phyloP scores from a whole-genome alignment of 2,888 invertebrate genomes.

The Saturnia japonica region DNA sequence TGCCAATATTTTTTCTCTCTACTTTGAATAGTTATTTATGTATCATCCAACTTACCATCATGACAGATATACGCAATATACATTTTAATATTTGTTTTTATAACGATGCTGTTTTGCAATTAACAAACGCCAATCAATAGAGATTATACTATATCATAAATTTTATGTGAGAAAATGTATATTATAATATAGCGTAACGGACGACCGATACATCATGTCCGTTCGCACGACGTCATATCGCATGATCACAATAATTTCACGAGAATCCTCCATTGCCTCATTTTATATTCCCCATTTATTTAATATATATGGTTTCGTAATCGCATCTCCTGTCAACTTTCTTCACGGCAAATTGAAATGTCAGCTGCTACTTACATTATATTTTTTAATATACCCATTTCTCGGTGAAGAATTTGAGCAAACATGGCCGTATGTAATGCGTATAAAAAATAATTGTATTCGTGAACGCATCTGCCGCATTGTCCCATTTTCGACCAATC shows the following conservation, averaged over 20 bases:
- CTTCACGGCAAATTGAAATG: conserved; percentile 63
- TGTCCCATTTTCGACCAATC: conserved; percentile 77
- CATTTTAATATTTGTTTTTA: too few species aligned
- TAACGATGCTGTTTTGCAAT: too few species aligned
- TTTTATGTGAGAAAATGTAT: conserved; percentile 13
- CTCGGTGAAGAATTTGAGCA: conserved; percentile 69
- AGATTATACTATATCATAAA: background rate
- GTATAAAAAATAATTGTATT: conserved; percentile 38
- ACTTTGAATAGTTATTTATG: too few species aligned
- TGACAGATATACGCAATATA: too few species aligned
- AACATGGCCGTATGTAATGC: conserved; percentile 66
- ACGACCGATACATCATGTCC: conserved; percentile 56
- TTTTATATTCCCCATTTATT: conserved; percentile 47
- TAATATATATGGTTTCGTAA: conserved; percentile 51
- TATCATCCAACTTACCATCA: too few species aligned
- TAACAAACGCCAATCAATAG: background rate
- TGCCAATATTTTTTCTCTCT: too few species aligned
- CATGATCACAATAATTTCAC: conserved; percentile 46
- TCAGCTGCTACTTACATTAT: conserved; percentile 56
- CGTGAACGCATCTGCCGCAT: conserved; percentile 76
- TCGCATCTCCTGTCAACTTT: conserved; percentile 66
- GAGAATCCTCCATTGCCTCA: conserved; percentile 41
- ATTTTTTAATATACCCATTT: conserved; percentile 52
- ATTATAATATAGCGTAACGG: conserved; percentile 42
- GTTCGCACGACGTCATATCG: conserved; percentile 40